These are phyloP conservation scores for Temnopleurus reevesii DNA, from an alignment of 53 echinoderm and acorn worm genomes.

Conservation along the genomic window DNA sequence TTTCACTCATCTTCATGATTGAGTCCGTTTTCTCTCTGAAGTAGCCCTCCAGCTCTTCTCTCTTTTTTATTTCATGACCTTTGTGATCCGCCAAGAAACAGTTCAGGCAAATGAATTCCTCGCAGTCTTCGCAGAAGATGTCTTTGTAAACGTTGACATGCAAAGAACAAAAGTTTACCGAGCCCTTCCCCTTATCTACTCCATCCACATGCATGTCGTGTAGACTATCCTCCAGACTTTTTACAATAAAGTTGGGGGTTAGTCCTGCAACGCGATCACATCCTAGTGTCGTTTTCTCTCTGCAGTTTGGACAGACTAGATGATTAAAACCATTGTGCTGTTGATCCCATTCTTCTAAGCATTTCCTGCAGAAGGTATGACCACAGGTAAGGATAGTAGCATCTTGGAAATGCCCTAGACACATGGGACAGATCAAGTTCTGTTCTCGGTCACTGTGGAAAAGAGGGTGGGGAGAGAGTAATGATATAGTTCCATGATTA, in stretches of 20 bases:
- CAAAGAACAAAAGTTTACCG: background rate
- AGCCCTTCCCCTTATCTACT: background rate
- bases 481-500: no score
- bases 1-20: background rate
- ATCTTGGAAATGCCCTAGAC: background rate
- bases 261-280: background rate
- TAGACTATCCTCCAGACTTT: background rate
- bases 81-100: background rate
- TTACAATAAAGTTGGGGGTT: background rate
- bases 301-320: background rate
- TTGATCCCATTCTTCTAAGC: background rate
- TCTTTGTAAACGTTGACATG: background rate
- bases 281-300: background rate
- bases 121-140: background rate
- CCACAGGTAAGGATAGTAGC: background rate
- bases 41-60: background rate
- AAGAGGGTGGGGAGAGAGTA: no score
- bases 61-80: background rate
- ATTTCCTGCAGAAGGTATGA: background rate
- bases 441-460: no score
- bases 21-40: background rate
- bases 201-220: no score
- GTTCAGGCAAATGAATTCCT: background rate
- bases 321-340: background rate
- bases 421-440: conserved; percentile 28